Conservation (phyloP, 2,797 vertebrate species). For the Luscinia luscinia region DNA sequence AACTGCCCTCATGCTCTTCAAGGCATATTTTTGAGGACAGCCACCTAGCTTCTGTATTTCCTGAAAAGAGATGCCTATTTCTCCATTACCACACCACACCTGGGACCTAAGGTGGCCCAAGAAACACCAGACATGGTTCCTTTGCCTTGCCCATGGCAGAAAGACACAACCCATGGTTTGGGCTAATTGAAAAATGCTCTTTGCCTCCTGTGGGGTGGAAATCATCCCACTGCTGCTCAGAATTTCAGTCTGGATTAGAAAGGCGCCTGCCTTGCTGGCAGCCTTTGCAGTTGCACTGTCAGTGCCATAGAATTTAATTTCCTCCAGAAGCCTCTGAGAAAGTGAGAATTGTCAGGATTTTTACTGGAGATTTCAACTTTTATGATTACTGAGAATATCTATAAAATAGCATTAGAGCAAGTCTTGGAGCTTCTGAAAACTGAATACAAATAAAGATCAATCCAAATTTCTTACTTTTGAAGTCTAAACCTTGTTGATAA, state of each 20-base stretch:
- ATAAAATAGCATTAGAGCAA: neutral
- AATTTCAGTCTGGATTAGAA: neutral
- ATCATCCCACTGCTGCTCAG: neutral
- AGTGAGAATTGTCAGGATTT: neutral
- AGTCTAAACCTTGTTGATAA: neutral
- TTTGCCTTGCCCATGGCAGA: neutral
- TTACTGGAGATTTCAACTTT: neutral
- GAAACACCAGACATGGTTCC: neutral
- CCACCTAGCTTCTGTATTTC: neutral
- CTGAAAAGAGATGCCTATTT: neutral
- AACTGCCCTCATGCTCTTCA: neutral
- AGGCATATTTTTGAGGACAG: neutral
- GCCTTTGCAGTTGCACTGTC: neutral
- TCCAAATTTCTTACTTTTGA: neutral
- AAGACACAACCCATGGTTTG: accelerated
- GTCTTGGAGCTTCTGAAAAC: neutral
- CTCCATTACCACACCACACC: accelerated
- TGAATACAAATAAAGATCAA: neutral
- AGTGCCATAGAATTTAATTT: neutral
- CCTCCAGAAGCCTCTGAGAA: neutral
- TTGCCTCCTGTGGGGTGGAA: neutral
- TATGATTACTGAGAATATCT: neutral
- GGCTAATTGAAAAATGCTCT: neutral
- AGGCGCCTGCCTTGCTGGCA: neutral
- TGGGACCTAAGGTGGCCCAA: neutral